Conservation (phyloP, 2,113 vertebrate genomes). For the Rhegmatorhina hoffmannsi region DNA sequence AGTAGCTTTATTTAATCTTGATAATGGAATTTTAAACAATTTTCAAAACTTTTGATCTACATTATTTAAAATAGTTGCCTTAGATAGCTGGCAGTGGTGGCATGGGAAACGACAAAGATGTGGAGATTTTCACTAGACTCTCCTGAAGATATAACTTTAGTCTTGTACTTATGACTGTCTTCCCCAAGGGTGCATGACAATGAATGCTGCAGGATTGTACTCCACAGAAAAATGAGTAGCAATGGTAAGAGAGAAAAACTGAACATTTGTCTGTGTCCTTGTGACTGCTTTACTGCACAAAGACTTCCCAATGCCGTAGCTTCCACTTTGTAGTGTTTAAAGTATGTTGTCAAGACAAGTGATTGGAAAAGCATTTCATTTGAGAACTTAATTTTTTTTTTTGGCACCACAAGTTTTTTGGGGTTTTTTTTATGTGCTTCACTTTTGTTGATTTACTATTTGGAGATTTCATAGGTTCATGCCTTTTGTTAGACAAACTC, state of each 20-base stretch:
- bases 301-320: not conserved
- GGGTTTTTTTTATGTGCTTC: not conserved
- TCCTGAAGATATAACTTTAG: not conserved
- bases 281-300: not conserved
- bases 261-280: not conserved
- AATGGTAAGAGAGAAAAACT: not conserved
- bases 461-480: not conserved
- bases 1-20: not conserved
- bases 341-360: not conserved
- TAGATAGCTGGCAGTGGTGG: not conserved
- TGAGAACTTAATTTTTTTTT: not conserved
- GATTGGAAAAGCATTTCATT: not conserved
- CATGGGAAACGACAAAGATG: not conserved
- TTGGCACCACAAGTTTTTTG: not conserved
- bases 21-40: slow-evolving; percentile 9
- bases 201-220: not conserved
- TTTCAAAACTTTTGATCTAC: slow-evolving; percentile 1
- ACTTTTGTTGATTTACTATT: not conserved
- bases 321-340: not conserved
- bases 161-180: not conserved
- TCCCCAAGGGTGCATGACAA: not conserved
- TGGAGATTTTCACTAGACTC: not conserved
- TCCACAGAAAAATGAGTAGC: not conserved
- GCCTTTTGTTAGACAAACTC: not conserved
- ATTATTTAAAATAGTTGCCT: slow-evolving; percentile 24